phyloP scores from a whole-genome alignment of 2,113 vertebrate genomes.

The Tichodroma muraria region DNA sequence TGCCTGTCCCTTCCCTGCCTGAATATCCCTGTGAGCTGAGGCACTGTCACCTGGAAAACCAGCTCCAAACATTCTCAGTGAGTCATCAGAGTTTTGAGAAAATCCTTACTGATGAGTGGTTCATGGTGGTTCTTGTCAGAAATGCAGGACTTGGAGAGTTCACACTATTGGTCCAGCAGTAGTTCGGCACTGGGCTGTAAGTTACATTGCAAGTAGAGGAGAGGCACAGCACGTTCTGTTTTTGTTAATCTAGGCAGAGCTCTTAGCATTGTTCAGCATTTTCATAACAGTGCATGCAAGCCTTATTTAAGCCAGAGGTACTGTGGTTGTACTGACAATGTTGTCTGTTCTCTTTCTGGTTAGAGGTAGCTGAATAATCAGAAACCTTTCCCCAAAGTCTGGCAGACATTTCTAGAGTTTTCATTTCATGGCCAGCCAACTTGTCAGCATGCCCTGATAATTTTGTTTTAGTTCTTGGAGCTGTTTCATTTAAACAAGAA shows the following conservation, averaged over 20 bases:
- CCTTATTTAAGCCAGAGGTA: background rate
- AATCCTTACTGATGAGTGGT: background rate
- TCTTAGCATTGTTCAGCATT: background rate
- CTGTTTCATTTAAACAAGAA: background rate
- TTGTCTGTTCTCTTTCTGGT: background rate
- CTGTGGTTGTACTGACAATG: background rate
- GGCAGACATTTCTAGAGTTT: background rate
- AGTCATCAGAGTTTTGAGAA: background rate
- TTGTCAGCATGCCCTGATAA: background rate
- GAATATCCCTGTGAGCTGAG: background rate
- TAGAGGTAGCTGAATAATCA: background rate
- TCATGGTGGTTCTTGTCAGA: background rate
- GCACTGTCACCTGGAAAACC: background rate
- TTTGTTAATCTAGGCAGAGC: background rate
- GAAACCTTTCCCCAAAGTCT: background rate
- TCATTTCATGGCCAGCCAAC: background rate
- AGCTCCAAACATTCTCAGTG: background rate
- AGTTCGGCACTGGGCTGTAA: background rate
- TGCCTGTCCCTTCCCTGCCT: background rate
- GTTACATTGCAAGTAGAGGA: background rate
- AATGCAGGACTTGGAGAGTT: background rate
- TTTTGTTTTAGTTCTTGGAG: background rate
- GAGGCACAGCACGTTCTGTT: background rate
- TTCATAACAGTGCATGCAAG: background rate
- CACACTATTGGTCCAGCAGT: background rate